Conservation (phyloP, 2,113 vertebrate genomes). For the Leucopternis melanops region DNA sequence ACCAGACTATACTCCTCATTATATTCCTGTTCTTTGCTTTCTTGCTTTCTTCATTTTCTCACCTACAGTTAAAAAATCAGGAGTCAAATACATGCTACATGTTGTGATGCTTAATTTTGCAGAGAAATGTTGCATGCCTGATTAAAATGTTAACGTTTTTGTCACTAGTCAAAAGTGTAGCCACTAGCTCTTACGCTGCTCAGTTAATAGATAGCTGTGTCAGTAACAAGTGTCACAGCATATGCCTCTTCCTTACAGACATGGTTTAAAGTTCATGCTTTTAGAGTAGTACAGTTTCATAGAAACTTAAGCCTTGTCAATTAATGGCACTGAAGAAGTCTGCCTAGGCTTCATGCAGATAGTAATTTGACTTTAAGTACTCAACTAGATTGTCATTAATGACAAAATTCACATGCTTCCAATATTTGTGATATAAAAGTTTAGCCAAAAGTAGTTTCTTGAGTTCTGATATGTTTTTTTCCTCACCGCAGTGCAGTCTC, state of each 20-base stretch:
- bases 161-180: not conserved
- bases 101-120: not conserved
- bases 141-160: not conserved
- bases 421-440: not conserved
- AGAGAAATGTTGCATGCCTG: not conserved
- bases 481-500: not conserved
- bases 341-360: not conserved
- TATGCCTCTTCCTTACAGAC: not conserved
- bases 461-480: not conserved
- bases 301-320: too few relatives aligned
- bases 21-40: not conserved
- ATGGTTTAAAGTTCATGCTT: not conserved
- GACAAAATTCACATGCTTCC: not conserved
- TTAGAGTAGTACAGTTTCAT: not conserved
- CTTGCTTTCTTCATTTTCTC: not conserved
- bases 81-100: fast-evolving
- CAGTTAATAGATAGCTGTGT: not conserved
- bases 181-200: not conserved
- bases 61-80: not conserved
- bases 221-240: not conserved
- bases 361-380: not conserved
- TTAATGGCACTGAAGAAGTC: not conserved
- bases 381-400: not conserved
- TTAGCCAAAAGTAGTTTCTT: not conserved
- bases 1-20: not conserved